phyloP scores from a whole-genome alignment of 2,113 vertebrate species.

The Eubucco bourcierii region DNA sequence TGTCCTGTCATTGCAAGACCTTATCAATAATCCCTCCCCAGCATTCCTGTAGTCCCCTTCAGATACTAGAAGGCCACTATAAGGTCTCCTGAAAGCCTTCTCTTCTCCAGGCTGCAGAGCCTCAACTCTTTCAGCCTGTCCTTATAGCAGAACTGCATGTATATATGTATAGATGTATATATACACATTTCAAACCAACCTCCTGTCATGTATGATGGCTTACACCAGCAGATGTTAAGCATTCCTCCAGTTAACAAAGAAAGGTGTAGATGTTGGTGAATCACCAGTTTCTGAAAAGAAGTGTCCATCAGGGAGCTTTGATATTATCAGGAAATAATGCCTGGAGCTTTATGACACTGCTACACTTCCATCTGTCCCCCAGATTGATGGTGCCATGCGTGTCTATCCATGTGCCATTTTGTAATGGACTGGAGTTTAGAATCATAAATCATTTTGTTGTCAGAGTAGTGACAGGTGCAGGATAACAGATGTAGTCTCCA shows the following conservation, averaged over 20 bases:
- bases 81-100: too few species aligned
- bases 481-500: slow-evolving; percentile 54
- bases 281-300: background rate
- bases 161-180: fast-evolving
- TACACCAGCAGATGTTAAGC: background rate
- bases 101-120: too few species aligned
- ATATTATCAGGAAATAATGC: background rate
- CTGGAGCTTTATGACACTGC: slow-evolving; percentile 14
- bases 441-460: slow-evolving; percentile 61
- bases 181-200: background rate
- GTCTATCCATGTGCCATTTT: slow-evolving; percentile 35
- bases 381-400: background rate
- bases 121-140: too few species aligned
- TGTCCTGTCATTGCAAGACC: too few species aligned
- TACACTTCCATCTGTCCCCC: slow-evolving; percentile 41
- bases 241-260: background rate
- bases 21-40: too few species aligned
- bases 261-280: background rate
- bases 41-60: too few species aligned
- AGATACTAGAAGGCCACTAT: too few species aligned
- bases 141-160: too few species aligned
- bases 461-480: slow-evolving; percentile 52
- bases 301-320: background rate
- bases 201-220: background rate
- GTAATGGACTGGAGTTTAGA: slow-evolving; percentile 14